Conservation (phyloP, 37 sponge, comb jelly and placozoan species). For the Eunapius fragilis region DNA sequence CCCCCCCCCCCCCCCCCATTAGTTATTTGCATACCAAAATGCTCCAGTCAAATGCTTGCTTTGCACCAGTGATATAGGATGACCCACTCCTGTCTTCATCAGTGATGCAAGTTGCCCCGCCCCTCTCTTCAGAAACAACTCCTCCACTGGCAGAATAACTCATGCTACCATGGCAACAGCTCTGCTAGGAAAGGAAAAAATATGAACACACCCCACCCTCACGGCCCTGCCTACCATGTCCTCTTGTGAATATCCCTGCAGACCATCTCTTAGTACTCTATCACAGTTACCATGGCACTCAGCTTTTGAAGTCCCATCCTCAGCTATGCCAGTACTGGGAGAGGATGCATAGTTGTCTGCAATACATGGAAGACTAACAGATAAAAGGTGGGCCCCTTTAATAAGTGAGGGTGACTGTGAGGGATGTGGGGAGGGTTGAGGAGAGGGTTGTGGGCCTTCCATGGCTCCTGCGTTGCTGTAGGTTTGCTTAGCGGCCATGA, state of each 20-base stretch:
- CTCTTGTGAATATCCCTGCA: background rate
- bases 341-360: too few species aligned
- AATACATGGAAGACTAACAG: background rate
- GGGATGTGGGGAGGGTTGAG: conserved; percentile 7
- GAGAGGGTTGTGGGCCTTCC: background rate
- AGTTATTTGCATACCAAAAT: background rate
- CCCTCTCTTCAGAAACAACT: background rate
- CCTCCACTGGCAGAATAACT: background rate
- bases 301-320: background rate
- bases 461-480: background rate
- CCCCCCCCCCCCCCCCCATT: too few species aligned
- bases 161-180: background rate
- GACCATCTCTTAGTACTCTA: background rate
- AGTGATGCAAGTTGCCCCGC: background rate
- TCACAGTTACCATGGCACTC: background rate
- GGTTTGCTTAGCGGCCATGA: background rate
- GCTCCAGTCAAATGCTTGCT: background rate
- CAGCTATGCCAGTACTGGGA: background rate
- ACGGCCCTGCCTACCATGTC: background rate
- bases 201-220: background rate
- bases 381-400: background rate
- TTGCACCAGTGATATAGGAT: background rate
- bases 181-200: background rate
- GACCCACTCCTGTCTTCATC: background rate
- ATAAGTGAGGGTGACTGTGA: background rate